Base-by-base conservation (phyloP, 1,140 invertebrate species). In the Elysia chlorotica region DNA sequence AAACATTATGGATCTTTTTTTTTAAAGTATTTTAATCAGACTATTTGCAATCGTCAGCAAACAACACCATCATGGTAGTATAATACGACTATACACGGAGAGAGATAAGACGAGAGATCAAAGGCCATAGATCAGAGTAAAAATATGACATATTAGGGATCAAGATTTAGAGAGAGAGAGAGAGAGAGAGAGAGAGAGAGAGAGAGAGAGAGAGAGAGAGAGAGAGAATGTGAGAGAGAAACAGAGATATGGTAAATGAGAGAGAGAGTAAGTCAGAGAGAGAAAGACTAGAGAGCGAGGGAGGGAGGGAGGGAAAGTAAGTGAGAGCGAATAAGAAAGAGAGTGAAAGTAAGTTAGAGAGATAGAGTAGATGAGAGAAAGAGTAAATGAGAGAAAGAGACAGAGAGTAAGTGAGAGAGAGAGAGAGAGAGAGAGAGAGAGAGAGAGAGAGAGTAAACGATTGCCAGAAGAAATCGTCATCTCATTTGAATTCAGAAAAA, bases 161-260 rank as follows among this genome's bases (percentile, higher is more conserved):
- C 53, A 4, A 56, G 53, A 23, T 4, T 25, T n/a, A 57, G 54
- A 57, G 54, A 57, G 54, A 57, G 54, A 57, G 54, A 57, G 54
- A 57, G 54, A n/a, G 4, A 57, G 54, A 57, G 54, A 57, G 54
- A 57, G 54, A n/a, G 54, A 57, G 54, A n/a, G 54, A 57, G 54
- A n/a, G 54, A 57, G 54, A 57, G 21, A 57, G 4, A 6, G 21
- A 57, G 21, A 57, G 54, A 23, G n/a, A 14, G 10, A 14, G 10
- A 48, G 41, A 10, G 10, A n/a, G 14, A 14, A 5, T 57, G 21
- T n/a, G 6, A 14, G 57, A 28, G 35, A 21, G 57, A 61, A 61
- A n/a, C n/a, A n/a, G n/a, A n/a, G n/a, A n/a, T n/a, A n/a, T n/a
- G n/a, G n/a, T n/a, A n/a, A n/a, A n/a, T n/a, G n/a, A n/a, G n/a